These are phyloP conservation scores for Ennomos erosarius DNA, from an alignment of 2,888 invertebrate species.

Conservation along the genomic window DNA sequence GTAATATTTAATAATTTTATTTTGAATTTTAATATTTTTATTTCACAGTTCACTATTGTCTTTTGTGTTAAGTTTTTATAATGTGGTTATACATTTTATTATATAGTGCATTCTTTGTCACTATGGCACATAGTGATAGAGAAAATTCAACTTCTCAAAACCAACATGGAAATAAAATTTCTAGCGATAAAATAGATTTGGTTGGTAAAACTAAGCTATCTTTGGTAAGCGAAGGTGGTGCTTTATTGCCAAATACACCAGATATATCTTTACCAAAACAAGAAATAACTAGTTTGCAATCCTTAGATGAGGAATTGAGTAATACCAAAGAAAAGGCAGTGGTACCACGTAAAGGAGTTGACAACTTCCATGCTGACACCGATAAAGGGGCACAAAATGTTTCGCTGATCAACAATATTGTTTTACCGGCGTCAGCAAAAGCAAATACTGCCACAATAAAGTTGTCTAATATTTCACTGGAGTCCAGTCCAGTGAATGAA, in stretches of 20 bases:
- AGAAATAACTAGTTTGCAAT: constrained; percentile 50
- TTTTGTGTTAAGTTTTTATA: constrained; percentile 2
- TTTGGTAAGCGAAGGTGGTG: constrained; percentile 65
- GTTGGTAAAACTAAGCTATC: constrained; percentile 49
- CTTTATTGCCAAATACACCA: constrained; percentile 49
- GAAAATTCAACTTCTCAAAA: constrained; percentile 17
- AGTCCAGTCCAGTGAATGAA: constrained; percentile 19
- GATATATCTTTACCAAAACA: constrained; percentile 52
- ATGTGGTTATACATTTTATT: constrained; percentile 23
- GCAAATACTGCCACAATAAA: constrained; percentile 24
- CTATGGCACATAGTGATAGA: constrained; percentile 24
- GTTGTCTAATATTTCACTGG: constrained; percentile 18
- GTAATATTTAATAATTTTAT: too few relatives aligned
- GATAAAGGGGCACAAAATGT: constrained; percentile 21
- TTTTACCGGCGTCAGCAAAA: constrained; percentile 1
- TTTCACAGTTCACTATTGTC: neutral
- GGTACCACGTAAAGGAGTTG: constrained; percentile 59
- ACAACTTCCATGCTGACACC: constrained; percentile 31
- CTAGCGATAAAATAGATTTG: constrained; percentile 12
- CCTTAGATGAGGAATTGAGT: constrained; percentile 54
- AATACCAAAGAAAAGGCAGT: constrained; percentile 56
- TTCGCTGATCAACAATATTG: constrained; percentile 7
- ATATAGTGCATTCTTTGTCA: constrained; percentile 16
- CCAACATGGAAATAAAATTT: constrained; percentile 6
- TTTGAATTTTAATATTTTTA: neutral